Percentiles rank a stretch among this genome's conserved stretches.
Conservation (phyloP, 2,888 invertebrate species). For the Leucoma salicis region DNA sequence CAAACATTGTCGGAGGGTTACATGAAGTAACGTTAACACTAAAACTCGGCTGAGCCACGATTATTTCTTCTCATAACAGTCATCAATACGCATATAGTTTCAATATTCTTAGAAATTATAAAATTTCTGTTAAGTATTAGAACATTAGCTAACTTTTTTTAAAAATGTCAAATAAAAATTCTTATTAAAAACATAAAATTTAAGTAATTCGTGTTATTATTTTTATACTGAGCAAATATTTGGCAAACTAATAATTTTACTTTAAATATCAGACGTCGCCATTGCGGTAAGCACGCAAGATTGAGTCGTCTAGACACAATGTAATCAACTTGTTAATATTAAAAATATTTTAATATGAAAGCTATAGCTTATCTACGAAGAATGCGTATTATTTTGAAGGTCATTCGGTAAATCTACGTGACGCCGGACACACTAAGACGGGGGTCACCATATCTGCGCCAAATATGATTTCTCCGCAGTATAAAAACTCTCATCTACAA, state of each 20-base stretch:
- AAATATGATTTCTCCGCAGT: too few species aligned
- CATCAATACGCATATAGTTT: constrained; percentile 14
- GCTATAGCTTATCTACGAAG: constrained; percentile 1
- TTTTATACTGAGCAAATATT: too few species aligned
- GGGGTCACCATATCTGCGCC: too few species aligned
- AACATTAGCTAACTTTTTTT: too few species aligned
- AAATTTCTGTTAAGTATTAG: too few species aligned
- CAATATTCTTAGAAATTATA: too few species aligned
- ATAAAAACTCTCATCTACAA: too few species aligned
- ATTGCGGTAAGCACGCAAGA: neutral
- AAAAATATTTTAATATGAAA: neutral
- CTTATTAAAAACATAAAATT: too few species aligned
- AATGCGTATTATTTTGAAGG: too few species aligned
- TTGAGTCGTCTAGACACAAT: constrained; percentile 20
- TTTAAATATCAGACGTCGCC: neutral
- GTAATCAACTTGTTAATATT: constrained; percentile 9
- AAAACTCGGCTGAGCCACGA: constrained; percentile 15
- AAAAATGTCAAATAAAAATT: neutral
- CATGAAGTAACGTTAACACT: constrained; percentile 31
- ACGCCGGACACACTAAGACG: too few species aligned
- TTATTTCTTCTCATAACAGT: constrained; percentile 40
- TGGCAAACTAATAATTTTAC: neutral
- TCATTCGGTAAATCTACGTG: too few species aligned
- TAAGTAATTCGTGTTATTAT: too few species aligned
- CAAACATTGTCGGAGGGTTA: constrained; percentile 42